Base-by-base conservation (phyloP, 2,797 vertebrate genomes). In the Moxostoma hubbsi region DNA sequence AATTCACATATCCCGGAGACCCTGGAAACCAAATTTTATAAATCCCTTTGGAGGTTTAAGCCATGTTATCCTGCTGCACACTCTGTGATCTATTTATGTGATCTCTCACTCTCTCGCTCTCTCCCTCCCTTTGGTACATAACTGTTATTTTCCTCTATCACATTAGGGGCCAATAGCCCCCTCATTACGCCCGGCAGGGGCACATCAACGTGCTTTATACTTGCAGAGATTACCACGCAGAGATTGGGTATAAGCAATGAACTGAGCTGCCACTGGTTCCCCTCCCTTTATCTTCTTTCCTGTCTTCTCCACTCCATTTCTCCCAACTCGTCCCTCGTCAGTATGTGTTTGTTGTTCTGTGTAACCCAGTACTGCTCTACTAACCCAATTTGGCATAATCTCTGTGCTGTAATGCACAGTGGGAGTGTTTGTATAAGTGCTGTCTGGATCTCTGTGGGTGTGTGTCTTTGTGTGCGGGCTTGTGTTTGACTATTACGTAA, bases 341-440 rank as follows among this genome's bases (percentile, higher is more conserved):
- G 45, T 24, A 53, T 70, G 43, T 53, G 45, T 77, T 78, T 78
- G 76, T 78, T 78, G 67, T 78, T 78, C 61, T 79, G 24, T 73
- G 61, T 73, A 79, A 73, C 77, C 62, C 69, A 66, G 81, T 77
- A 73, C 66, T 82, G 76, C 58, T 79, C 81, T 70, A 79, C 81
- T 78, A 69, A 78, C 81, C 75, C 64, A 79, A 68, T 82, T 74
- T 82, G 75, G 50, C 70, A 62, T 74, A 79, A 70, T 79, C 71
- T 70, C 53, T 69, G 75, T 65, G 46, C 76, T 82, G 71, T 82
- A 75, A 70, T 75, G 46, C 77, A 73, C 69, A 65, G 77, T 73
- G 62, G 77, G 77, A 79, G 53, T 66, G 69, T 79, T 78, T 71
- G 68, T 66, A 54, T 59, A 79, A 79, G 59, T 73, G 69, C 77